These are phyloP conservation scores for Lepetodrilus schrolli DNA, from an alignment of 2,888 invertebrate genomes.

Conservation along the genomic window DNA sequence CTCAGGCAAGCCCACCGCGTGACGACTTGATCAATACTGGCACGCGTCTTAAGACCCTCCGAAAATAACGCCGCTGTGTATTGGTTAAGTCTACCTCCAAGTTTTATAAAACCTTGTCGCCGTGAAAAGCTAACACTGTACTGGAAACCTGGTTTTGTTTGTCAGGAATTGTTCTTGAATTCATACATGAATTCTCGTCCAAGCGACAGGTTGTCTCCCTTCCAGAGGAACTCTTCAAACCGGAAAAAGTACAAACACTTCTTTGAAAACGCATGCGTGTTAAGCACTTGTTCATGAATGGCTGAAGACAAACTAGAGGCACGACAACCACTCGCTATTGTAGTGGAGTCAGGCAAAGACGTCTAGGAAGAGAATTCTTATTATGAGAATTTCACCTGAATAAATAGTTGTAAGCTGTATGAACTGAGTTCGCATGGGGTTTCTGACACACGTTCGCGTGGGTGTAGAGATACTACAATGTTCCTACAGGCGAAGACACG, in stretches of 20 bases:
- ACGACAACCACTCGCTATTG: background rate
- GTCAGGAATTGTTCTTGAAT: background rate
- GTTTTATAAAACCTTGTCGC: background rate
- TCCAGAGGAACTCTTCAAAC: background rate
- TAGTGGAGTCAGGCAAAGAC: background rate
- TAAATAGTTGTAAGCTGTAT: constrained; percentile 3
- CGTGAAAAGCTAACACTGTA: background rate
- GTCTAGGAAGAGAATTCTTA: background rate
- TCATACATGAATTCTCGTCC: background rate
- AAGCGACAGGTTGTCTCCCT: background rate
- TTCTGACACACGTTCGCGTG: too few relatives aligned
- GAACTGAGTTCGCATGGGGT: too few relatives aligned
- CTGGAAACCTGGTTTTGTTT: constrained; percentile 8
- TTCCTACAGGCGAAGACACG: too few relatives aligned
- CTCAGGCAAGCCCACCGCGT: background rate
- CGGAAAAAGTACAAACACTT: background rate
- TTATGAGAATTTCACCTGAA: background rate
- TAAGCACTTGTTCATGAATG: background rate
- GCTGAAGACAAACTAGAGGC: constrained; percentile 2
- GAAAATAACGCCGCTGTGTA: background rate
- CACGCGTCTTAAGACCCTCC: constrained; percentile 11
- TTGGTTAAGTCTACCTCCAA: background rate
- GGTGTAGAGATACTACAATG: too few relatives aligned
- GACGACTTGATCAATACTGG: background rate
- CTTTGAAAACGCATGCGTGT: background rate